phyloP scores from a whole-genome alignment of 2,113 vertebrate species.

The Coracopsis vasa region DNA sequence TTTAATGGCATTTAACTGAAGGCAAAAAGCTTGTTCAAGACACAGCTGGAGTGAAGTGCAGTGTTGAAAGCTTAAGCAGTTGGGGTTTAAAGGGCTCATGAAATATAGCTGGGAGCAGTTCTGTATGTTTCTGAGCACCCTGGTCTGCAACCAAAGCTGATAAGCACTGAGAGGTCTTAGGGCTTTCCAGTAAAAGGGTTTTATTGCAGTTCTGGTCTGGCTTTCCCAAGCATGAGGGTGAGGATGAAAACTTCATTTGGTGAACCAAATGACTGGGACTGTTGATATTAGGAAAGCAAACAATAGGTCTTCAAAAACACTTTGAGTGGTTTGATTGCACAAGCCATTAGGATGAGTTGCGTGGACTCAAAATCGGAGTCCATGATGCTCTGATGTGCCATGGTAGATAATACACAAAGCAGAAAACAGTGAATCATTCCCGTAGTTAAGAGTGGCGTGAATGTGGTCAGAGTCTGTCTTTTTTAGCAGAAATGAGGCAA shows the following conservation, averaged over 20 bases:
- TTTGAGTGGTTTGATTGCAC: neutral
- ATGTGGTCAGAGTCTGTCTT: neutral
- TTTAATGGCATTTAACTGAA: neutral
- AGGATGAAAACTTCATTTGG: neutral
- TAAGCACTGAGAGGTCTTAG: neutral
- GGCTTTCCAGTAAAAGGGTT: neutral
- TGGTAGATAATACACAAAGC: neutral
- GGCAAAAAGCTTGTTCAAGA: neutral
- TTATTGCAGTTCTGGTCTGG: neutral
- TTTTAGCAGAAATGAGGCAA: neutral
- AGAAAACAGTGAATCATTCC: neutral
- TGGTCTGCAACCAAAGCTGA: neutral
- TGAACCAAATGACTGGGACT: neutral
- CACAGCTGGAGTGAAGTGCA: neutral
- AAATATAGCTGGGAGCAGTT: neutral
- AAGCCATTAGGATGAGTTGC: neutral
- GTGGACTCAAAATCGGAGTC: neutral
- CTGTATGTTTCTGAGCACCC: neutral
- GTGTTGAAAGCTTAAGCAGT: neutral
- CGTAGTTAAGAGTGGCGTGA: neutral
- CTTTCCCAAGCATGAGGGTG: neutral
- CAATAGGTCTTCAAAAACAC: neutral
- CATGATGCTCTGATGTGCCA: rapidly evolving
- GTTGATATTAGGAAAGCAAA: neutral
- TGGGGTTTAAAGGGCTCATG: neutral